Conservation (phyloP, 1,140 invertebrate species). For the Tetranychus cinnabarinus region DNA sequence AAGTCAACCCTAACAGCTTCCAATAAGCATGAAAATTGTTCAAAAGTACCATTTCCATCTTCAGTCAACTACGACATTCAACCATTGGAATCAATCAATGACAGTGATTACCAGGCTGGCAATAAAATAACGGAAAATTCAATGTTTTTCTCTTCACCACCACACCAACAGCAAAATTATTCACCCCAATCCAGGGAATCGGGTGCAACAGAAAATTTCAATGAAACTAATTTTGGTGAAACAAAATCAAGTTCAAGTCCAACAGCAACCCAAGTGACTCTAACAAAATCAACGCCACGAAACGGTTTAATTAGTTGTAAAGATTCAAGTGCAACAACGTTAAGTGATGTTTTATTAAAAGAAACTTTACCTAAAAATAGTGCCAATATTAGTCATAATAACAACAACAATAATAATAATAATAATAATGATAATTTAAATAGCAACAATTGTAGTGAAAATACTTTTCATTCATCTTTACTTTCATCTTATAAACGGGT, state of each 20-base stretch:
- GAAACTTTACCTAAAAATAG: too few relatives aligned
- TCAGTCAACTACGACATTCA: too few relatives aligned
- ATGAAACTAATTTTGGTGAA: too few relatives aligned
- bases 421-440: not conserved
- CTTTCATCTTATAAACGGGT: too few relatives aligned
- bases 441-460: too few relatives aligned
- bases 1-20: not conserved
- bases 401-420: not conserved
- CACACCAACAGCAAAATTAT: not conserved
- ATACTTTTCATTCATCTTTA: too few relatives aligned
- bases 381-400: not conserved
- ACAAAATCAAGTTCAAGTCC: not conserved
- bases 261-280: not conserved
- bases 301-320: not conserved
- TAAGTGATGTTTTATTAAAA: not conserved
- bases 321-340: not conserved
- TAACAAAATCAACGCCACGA: not conserved
- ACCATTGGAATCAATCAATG: too few relatives aligned
- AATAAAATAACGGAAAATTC: too few relatives aligned
- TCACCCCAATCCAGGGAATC: not conserved
- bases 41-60: not conserved
- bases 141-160: not conserved
- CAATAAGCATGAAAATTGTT: constrained; percentile 2
- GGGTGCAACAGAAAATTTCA: too few relatives aligned
- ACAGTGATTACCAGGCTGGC: too few relatives aligned